phyloP scores from a whole-genome alignment of 2,797 vertebrate species.

The Acipenser transmontanus region DNA sequence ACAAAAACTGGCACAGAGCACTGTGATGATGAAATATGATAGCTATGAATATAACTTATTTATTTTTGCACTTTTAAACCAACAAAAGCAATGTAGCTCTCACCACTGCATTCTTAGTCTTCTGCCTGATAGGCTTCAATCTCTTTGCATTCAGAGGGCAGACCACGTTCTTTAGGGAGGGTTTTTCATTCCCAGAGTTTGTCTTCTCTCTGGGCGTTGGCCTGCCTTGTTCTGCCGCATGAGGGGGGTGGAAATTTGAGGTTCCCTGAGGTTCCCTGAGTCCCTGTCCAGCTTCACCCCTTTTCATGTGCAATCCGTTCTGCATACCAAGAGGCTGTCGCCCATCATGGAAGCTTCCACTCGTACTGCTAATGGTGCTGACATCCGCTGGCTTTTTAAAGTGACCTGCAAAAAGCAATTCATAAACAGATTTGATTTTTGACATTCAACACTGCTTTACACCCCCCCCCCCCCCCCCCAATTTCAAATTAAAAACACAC shows the following conservation, averaged over 20 bases:
- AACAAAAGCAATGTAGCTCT: constrained; percentile 22
- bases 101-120: constrained; percentile 93
- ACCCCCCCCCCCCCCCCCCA: too few species aligned
- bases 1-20: background rate
- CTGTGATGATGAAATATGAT: background rate
- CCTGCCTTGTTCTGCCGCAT: constrained; percentile 46
- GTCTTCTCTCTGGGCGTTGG: constrained; percentile 36
- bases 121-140: constrained; percentile 88
- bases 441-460: too few species aligned
- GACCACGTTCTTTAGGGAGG: constrained; percentile 44
- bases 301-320: constrained; percentile 26
- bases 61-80: too few species aligned
- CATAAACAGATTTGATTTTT: too few species aligned
- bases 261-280: constrained; percentile 43
- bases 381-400: constrained; percentile 55
- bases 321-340: constrained; percentile 31
- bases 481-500: background rate
- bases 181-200: constrained; percentile 41
- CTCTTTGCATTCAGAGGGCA: constrained; percentile 69
- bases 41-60: too few species aligned
- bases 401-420: constrained; percentile 46
- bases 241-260: constrained; percentile 43
- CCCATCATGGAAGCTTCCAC: constrained; percentile 57
- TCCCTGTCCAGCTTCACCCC: constrained; percentile 25
- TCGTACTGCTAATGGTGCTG: constrained; percentile 38